These are phyloP conservation scores for Microctenopoma lineatum DNA, from an alignment of 2,797 vertebrate genomes.

Conservation along the genomic window DNA sequence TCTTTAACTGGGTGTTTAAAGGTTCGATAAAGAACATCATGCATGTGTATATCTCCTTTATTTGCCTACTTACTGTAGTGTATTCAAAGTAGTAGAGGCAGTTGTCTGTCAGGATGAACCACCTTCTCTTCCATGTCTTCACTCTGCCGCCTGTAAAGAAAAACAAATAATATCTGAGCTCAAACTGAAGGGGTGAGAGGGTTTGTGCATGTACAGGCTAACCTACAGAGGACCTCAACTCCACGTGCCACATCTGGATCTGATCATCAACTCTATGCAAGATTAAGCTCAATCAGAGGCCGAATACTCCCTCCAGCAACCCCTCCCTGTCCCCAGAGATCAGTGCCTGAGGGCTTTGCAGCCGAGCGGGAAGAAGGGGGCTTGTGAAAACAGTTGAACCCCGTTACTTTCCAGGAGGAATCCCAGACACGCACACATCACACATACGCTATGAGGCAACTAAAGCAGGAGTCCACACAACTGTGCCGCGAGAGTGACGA, in stretches of 20 bases:
- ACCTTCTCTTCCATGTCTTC: constrained; percentile 98
- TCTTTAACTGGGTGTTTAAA: constrained; percentile 11
- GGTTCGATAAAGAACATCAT: background rate
- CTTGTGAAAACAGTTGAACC: constrained; percentile 42
- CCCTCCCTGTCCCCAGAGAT: constrained; percentile 22
- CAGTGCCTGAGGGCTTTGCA: constrained; percentile 14
- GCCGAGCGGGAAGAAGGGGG: background rate
- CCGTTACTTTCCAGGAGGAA: constrained; percentile 32
- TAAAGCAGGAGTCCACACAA: constrained; percentile 13
- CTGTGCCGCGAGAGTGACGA: background rate
- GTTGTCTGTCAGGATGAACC: constrained; percentile 99
- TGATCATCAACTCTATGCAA: constrained; percentile 55
- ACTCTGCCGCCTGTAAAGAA: constrained; percentile 90
- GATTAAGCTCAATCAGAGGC: constrained; percentile 58
- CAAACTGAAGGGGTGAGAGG: constrained; percentile 6
- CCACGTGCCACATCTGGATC: constrained; percentile 74
- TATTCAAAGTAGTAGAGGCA: constrained; percentile 99
- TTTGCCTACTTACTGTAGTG: constrained; percentile 59
- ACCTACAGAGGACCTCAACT: constrained; percentile 55
- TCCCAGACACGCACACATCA: constrained; percentile 14
- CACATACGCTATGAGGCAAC: constrained; percentile 1
- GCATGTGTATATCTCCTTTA: background rate
- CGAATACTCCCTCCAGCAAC: constrained; percentile 25
- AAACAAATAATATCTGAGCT: constrained; percentile 30
- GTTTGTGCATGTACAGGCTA: constrained; percentile 29